Conservation (phyloP, 2,888 invertebrate species). For the Alsophila aescularia region DNA sequence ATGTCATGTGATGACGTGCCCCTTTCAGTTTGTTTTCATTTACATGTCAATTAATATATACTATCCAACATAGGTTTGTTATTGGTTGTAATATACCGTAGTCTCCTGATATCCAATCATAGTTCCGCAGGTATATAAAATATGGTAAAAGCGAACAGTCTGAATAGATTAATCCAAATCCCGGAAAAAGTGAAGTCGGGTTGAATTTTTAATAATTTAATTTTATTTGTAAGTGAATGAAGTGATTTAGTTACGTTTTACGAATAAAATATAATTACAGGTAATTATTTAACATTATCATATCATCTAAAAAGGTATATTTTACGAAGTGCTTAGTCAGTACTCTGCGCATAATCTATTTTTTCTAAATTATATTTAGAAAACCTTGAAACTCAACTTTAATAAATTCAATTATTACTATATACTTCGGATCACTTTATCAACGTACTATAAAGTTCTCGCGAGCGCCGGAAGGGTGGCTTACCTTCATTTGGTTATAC, state of each 20-base stretch:
- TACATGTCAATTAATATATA: not conserved
- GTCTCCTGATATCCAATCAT: constrained; percentile 15
- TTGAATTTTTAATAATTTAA: constrained; percentile 28
- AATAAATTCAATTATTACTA: constrained; percentile 7
- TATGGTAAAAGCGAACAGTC: constrained; percentile 29
- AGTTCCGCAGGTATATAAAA: not conserved
- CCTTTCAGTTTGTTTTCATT: constrained; percentile 39
- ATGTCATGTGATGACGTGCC: constrained; percentile 63
- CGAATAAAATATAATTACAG: constrained; percentile 20
- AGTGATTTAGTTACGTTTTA: constrained; percentile 21
- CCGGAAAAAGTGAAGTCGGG: constrained; percentile 28
- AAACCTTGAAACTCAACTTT: constrained; percentile 35
- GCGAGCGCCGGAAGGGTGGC: too few species aligned
- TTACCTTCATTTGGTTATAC: too few species aligned
- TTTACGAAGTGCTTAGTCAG: constrained; percentile 48
- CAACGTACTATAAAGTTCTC: not conserved
- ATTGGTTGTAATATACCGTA: constrained; percentile 29
- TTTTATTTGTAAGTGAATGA: constrained; percentile 38
- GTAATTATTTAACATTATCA: constrained; percentile 12
- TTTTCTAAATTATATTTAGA: constrained; percentile 47
- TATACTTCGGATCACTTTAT: not conserved
- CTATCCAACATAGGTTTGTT: not conserved
- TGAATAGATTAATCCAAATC: constrained; percentile 20
- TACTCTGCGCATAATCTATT: constrained; percentile 16
- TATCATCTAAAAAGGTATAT: not conserved